A percentile compares a stretch with the other conserved stretches of the same genome.
phyloP scores from a whole-genome alignment of 2,113 vertebrate species.

The Nothobranchius kuhntae region DNA sequence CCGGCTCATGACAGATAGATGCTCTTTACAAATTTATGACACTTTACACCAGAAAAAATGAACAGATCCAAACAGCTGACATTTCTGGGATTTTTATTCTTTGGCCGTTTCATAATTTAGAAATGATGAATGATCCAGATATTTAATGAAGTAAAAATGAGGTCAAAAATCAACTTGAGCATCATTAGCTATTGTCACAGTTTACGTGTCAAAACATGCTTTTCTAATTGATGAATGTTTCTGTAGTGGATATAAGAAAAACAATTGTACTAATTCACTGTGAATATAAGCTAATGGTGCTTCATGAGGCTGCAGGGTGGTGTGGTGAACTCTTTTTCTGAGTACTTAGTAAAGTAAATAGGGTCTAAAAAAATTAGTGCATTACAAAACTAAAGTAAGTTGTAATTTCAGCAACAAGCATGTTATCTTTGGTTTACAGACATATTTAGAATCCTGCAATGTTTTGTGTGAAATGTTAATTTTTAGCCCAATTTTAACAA shows the following conservation, averaged over 20 bases:
- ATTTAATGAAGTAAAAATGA: conserved; percentile 70
- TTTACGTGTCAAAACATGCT: conserved; percentile 68
- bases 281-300: conserved; percentile 24
- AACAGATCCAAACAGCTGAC: conserved; percentile 69
- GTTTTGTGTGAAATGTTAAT: too few relatives aligned
- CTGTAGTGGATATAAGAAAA: conserved; percentile 6
- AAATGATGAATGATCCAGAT: conserved; percentile 67
- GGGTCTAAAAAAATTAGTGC: too few relatives aligned
- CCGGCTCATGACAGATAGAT: conserved; percentile 26
- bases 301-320: not conserved
- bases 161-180: conserved; percentile 62
- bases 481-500: too few relatives aligned
- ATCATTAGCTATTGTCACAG: conserved; percentile 62
- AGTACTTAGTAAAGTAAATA: too few relatives aligned
- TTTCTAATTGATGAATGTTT: conserved; percentile 52
- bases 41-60: conserved; percentile 75
- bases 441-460: too few relatives aligned
- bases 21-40: conserved; percentile 74
- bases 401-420: too few relatives aligned
- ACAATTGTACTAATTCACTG: conserved; percentile 2
- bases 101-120: conserved; percentile 70
- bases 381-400: too few relatives aligned
- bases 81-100: conserved; percentile 74
- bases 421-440: too few relatives aligned
- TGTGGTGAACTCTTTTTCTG: too few relatives aligned